Percentiles rank a stretch among this genome's conserved stretches.
These are phyloP conservation scores for Taeniopygia guttata DNA, from an alignment of 2,797 vertebrate species.

Conservation along the genomic window DNA sequence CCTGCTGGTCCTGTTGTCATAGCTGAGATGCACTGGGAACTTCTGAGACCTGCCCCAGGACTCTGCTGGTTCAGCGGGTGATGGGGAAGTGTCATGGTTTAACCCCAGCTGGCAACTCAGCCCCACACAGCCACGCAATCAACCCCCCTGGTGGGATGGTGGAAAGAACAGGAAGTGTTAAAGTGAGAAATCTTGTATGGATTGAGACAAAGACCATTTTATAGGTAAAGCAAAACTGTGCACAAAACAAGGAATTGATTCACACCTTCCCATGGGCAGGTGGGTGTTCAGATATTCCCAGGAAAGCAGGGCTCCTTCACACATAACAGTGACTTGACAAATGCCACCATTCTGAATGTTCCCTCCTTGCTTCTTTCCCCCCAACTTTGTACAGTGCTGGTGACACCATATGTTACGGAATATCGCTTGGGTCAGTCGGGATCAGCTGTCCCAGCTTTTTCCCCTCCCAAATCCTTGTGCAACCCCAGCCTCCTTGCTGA, in stretches of 20 bases:
- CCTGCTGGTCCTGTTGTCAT: neutral
- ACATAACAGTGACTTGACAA: neutral
- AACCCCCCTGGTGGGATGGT: accelerated
- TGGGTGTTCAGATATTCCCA: neutral
- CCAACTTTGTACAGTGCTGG: neutral
- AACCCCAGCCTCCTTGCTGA: neutral
- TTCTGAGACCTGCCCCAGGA: neutral
- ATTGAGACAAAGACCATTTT: neutral
- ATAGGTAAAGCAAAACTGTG: neutral
- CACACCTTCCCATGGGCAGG: neutral
- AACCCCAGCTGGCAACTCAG: neutral
- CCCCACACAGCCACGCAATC: neutral
- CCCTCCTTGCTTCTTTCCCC: neutral
- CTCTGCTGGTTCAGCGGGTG: neutral
- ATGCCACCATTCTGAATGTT: neutral
- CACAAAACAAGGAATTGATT: neutral
- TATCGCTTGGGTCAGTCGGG: neutral
- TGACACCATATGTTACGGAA: neutral
- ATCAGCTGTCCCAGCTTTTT: neutral
- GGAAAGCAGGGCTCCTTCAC: neutral
- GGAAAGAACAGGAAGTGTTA: neutral
- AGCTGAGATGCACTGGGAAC: neutral
- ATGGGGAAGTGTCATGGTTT: neutral
- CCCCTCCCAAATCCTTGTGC: neutral
- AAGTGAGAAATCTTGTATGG: neutral